Conservation (phyloP, 1,140 invertebrate genomes). For the Brachionus paranguensis region DNA sequence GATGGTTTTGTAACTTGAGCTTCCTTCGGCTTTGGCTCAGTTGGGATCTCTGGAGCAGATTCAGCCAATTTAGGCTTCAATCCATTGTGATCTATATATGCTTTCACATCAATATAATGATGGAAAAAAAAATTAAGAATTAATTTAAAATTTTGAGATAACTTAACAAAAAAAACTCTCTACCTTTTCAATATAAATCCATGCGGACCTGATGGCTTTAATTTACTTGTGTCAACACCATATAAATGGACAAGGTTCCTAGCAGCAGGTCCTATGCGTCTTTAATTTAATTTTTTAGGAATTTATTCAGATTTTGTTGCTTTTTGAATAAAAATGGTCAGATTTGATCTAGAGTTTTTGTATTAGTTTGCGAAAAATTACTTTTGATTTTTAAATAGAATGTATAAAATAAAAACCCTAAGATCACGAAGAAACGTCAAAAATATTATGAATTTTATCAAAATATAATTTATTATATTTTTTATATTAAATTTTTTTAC, state of each 20-base stretch:
- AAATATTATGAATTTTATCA: too few relatives aligned
- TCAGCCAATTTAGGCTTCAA: neutral
- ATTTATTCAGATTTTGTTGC: too few relatives aligned
- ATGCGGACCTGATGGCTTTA: conserved; percentile 2
- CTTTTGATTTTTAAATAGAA: too few relatives aligned
- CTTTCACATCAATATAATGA: conserved; percentile 33
- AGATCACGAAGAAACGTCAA: too few relatives aligned
- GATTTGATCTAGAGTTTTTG: too few relatives aligned
- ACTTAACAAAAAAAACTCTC: neutral
- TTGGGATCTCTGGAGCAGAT: neutral
- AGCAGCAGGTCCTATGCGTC: conserved; percentile 31
- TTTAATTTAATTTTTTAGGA: neutral
- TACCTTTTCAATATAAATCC: conserved; percentile 38
- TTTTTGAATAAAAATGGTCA: too few relatives aligned
- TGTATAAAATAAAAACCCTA: too few relatives aligned
- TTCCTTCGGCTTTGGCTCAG: neutral
- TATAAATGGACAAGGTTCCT: neutral
- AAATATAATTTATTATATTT: too few relatives aligned
- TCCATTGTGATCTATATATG: conserved; percentile 21
- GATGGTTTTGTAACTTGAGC: neutral
- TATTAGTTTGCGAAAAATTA: too few relatives aligned
- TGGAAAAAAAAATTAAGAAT: neutral
- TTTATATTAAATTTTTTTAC: too few relatives aligned
- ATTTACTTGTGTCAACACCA: neutral
- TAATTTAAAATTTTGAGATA: neutral